These are phyloP conservation scores for Ornithoptera priamus DNA, from an alignment of 2,888 invertebrate genomes.

Conservation along the genomic window DNA sequence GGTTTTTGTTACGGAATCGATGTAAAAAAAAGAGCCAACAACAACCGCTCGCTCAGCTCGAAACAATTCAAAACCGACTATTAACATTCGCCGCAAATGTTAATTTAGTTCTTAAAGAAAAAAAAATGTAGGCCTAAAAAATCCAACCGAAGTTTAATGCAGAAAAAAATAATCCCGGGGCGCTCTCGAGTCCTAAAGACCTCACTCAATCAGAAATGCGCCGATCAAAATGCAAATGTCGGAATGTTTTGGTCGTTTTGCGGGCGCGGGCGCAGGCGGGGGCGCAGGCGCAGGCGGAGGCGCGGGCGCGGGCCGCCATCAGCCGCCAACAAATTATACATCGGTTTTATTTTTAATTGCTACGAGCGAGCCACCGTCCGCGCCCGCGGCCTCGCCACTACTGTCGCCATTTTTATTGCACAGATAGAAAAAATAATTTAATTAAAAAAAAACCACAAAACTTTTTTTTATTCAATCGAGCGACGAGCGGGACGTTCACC, in stretches of 20 bases:
- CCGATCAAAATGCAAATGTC: constrained; percentile 71
- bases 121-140: constrained; percentile 27
- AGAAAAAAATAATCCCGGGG: constrained; percentile 26
- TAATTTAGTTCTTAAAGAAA: constrained; percentile 22
- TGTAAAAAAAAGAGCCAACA: not conserved
- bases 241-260: constrained; percentile 58
- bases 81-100: constrained; percentile 23
- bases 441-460: too few relatives aligned
- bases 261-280: constrained; percentile 46
- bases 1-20: constrained; percentile 31
- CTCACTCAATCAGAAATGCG: constrained; percentile 70
- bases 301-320: constrained; percentile 56
- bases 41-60: constrained; percentile 20
- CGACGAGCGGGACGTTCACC: too few relatives aligned
- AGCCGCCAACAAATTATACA: constrained; percentile 74
- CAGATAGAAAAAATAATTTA: not conserved
- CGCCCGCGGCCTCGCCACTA: constrained; percentile 57
- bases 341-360: constrained; percentile 77
- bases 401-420: constrained; percentile 21
- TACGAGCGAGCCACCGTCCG: constrained; percentile 71
- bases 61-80: constrained; percentile 18
- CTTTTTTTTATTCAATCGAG: too few relatives aligned
- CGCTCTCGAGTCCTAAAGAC: constrained; percentile 34
- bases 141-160: constrained; percentile 5
- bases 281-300: constrained; percentile 47